These are phyloP conservation scores for Drosophila nasuta DNA, from an alignment of 1,140 invertebrate genomes.

Conservation along the genomic window DNA sequence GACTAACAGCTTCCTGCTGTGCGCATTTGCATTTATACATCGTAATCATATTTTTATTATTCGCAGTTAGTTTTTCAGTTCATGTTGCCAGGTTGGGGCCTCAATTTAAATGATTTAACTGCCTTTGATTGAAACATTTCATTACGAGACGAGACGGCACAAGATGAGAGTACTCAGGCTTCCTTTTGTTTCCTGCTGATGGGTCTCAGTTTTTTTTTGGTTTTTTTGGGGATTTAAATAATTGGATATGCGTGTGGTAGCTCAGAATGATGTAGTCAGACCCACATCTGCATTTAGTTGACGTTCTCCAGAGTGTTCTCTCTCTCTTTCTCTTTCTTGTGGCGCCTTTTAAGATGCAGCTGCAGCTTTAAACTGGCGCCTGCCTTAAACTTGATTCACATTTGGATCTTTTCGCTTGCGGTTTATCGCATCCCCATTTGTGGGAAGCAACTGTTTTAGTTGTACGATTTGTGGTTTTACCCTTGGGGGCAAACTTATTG, in stretches of 20 bases:
- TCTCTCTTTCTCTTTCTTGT: constrained; percentile 9
- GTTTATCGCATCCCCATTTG: constrained; percentile 25
- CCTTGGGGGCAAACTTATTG: constrained; percentile 2
- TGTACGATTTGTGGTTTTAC: constrained; percentile 25
- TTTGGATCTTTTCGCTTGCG: constrained; percentile 20
- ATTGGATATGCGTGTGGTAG: constrained; percentile 83
- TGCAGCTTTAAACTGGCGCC: neutral
- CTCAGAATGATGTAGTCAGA: constrained; percentile 1
- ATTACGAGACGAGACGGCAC: constrained; percentile 46
- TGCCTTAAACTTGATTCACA: constrained; percentile 1
- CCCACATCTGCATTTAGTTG: constrained; percentile 32
- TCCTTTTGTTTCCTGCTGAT: constrained; percentile 1
- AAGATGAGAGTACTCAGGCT: constrained; percentile 24
- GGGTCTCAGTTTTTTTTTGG: constrained; percentile 6
- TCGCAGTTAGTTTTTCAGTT: constrained; percentile 75
- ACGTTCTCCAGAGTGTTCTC: constrained; percentile 46
- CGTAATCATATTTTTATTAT: constrained; percentile 84
- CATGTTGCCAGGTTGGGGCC: neutral
- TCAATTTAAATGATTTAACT: constrained; percentile 79
- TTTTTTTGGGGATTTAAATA: constrained; percentile 74
- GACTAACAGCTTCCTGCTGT: constrained; percentile 53
- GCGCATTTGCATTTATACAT: constrained; percentile 78
- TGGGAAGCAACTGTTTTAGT: constrained; percentile 24
- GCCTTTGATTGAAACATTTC: constrained; percentile 83
- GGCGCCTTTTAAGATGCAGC: constrained; percentile 29